These are phyloP conservation scores for Agrenia bidenticulata DNA, from an alignment of 2,888 invertebrate species.

Conservation along the genomic window DNA sequence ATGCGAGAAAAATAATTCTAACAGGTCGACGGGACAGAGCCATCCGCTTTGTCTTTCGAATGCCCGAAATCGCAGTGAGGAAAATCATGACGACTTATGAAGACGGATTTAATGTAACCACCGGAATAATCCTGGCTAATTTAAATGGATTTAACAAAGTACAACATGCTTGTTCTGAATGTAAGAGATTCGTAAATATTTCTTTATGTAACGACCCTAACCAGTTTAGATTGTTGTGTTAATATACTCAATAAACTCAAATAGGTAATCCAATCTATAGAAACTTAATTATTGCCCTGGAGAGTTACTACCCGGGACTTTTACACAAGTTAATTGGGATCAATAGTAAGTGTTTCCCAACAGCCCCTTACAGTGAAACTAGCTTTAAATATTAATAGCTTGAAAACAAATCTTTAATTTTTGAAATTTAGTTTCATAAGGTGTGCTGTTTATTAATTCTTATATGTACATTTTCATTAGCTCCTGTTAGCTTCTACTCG, in stretches of 20 bases:
- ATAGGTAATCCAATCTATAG: conserved; percentile 8
- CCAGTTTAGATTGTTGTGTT: background rate
- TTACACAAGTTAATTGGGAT: background rate
- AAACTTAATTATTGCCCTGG: conserved; percentile 8
- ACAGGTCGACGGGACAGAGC: conserved; percentile 7
- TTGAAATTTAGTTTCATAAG: background rate
- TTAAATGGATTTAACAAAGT: conserved; percentile 13
- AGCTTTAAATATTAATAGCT: too few species aligned
- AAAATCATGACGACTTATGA: background rate
- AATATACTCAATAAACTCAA: too few species aligned
- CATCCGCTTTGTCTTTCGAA: conserved; percentile 8
- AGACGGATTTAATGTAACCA: background rate
- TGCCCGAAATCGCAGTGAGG: conserved; percentile 10
- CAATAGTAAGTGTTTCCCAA: conserved; percentile 15
- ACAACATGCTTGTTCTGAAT: conserved; percentile 14
- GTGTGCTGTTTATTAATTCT: background rate
- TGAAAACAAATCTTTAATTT: too few species aligned
- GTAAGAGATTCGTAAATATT: background rate
- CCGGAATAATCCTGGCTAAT: conserved; percentile 3
- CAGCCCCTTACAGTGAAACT: too few species aligned
- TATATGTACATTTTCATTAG: background rate
- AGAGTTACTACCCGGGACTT: conserved; percentile 12
- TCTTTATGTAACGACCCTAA: background rate
- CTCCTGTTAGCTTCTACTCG: conserved; percentile 13
- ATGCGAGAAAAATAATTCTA: conserved; percentile 4